phyloP scores from a whole-genome alignment of 2,797 vertebrate species.

The Babyrousa celebensis region DNA sequence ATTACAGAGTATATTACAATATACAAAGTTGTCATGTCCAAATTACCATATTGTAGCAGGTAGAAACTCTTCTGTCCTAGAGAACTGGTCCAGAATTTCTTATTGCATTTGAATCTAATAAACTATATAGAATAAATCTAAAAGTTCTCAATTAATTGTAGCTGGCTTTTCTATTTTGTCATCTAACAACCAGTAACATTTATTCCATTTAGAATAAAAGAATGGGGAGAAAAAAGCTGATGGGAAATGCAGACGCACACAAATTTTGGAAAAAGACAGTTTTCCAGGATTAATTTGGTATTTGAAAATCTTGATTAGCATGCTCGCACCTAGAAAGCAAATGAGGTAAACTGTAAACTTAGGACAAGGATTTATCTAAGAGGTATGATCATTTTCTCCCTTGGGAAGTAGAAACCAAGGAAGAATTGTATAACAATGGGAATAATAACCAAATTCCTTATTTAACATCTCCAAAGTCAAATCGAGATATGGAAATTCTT shows the following conservation, averaged over 20 bases:
- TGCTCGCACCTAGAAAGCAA: not conserved
- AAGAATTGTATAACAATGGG: not conserved
- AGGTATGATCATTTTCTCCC: not conserved
- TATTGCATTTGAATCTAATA: not conserved
- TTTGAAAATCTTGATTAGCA: not conserved
- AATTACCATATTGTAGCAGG: not conserved
- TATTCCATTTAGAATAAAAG: conserved; percentile 18
- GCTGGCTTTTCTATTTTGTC: not conserved
- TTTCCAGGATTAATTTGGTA: not conserved
- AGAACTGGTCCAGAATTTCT: not conserved
- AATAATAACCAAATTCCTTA: not conserved
- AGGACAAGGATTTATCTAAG: not conserved
- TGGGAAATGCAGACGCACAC: not conserved
- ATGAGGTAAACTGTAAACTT: not conserved
- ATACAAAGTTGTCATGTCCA: not conserved
- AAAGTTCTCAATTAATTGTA: not conserved
- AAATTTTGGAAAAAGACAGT: not conserved
- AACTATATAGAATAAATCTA: not conserved
- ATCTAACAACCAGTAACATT: not conserved
- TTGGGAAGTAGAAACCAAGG: not conserved
- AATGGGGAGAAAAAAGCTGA: not conserved
- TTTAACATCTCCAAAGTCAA: not conserved
- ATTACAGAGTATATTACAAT: not conserved
- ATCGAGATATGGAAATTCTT: not conserved
- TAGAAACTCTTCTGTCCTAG: not conserved